Conservation (phyloP, 2,888 invertebrate genomes). For the Standfussiana lucernea region DNA sequence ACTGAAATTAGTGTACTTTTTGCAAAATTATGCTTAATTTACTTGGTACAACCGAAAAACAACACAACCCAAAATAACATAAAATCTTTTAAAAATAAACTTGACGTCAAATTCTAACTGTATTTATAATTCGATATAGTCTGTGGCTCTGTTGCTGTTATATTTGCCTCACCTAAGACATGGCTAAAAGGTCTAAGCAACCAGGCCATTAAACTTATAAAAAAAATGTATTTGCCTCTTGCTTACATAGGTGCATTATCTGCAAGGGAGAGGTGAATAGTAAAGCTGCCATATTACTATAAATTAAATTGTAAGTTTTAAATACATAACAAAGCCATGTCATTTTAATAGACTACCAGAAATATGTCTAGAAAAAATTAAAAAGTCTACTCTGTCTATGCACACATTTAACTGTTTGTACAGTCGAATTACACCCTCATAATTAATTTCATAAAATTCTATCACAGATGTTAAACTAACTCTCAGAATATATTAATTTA, state of each 20-base stretch:
- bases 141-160: constrained; percentile 19
- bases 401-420: constrained; percentile 48
- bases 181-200: too few relatives aligned
- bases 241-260: not conserved
- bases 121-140: constrained; percentile 23
- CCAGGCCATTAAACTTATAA: too few relatives aligned
- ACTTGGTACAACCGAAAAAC: constrained; percentile 50
- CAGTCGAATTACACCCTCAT: constrained; percentile 53
- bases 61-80: constrained; percentile 55
- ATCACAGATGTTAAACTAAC: constrained; percentile 73
- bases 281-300: constrained; percentile 10
- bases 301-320: not conserved
- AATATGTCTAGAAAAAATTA: constrained; percentile 31
- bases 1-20: constrained; percentile 43
- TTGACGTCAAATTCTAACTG: constrained; percentile 3
- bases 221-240: constrained; percentile 10
- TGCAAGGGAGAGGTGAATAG: constrained; percentile 24
- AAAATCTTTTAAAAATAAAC: constrained; percentile 1
- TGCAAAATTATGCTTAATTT: constrained; percentile 34
- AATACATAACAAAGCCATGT: constrained; percentile 9
- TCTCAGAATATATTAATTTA: constrained; percentile 55
- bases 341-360: constrained; percentile 22
- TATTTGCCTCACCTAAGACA: not conserved
- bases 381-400: constrained; percentile 25
- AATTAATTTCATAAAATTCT: constrained; percentile 67